These are phyloP conservation scores for Popillia japonica DNA, from an alignment of 1,140 invertebrate species.

Conservation along the genomic window DNA sequence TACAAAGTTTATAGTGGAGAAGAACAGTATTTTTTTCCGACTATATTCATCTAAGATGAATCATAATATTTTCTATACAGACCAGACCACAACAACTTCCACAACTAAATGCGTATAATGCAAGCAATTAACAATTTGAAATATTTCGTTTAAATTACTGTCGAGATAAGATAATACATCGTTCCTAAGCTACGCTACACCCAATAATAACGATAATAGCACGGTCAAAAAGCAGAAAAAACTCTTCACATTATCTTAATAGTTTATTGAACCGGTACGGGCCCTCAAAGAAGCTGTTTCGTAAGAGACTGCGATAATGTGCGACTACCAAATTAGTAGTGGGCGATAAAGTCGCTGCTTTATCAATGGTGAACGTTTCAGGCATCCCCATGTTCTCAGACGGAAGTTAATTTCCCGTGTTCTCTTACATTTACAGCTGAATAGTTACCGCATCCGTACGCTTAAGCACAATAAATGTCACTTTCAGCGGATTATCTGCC, in stretches of 20 bases:
- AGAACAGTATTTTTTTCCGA: no score
- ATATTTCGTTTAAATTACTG: no score
- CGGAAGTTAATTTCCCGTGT: slow-evolving; percentile 13
- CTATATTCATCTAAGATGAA: no score
- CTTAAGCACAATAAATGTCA: not conserved
- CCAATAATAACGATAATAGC: slow-evolving; percentile 4
- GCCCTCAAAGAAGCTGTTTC: not conserved
- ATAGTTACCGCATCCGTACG: not conserved
- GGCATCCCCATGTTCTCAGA: not conserved
- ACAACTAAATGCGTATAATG: no score
- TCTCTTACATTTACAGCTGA: not conserved
- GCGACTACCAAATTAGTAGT: slow-evolving; percentile 17
- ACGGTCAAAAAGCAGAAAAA: not conserved
- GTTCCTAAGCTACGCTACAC: not conserved
- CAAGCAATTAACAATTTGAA: no score
- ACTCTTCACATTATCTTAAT: not conserved
- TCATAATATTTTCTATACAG: no score
- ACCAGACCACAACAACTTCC: no score
- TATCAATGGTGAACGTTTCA: slow-evolving; percentile 7
- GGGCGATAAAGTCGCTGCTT: not conserved
- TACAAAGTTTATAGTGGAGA: no score
- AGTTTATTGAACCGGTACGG: slow-evolving; percentile 5
- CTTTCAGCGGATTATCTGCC: not conserved
- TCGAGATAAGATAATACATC: no score
- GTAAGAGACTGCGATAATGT: not conserved